These are phyloP conservation scores for Cinara cedri DNA, from an alignment of 2,888 invertebrate genomes.

Conservation along the genomic window DNA sequence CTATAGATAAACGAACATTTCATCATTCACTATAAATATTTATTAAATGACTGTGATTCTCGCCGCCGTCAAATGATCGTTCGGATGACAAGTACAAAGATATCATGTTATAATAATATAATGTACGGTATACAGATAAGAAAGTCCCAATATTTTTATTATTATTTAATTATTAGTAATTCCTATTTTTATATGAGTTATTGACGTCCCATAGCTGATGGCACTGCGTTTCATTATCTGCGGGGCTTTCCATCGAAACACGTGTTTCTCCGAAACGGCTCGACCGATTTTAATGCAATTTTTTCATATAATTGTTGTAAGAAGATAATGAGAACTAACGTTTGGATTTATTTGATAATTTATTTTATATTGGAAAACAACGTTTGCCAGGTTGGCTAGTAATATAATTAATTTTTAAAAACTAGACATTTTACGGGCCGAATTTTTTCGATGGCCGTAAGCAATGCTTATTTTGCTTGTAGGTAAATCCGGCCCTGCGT, in stretches of 20 bases:
- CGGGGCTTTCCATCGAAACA: background rate
- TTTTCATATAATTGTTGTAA: too few species aligned
- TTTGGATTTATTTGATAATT: slow-evolving; percentile 3
- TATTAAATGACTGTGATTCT: slow-evolving; percentile 14
- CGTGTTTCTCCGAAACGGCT: slow-evolving; percentile 6
- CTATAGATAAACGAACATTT: background rate
- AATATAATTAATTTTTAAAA: background rate
- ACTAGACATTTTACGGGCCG: too few species aligned
- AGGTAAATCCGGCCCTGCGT: too few species aligned
- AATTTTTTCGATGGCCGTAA: too few species aligned
- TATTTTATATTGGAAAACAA: background rate
- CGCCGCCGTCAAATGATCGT: slow-evolving; percentile 7
- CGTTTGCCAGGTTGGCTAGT: background rate
- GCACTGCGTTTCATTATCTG: slow-evolving; percentile 1
- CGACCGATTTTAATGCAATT: too few species aligned
- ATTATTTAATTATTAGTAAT: too few species aligned
- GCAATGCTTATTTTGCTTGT: too few species aligned
- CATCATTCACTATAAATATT: slow-evolving; percentile 12
- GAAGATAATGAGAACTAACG: background rate
- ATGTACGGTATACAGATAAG: slow-evolving; percentile 25
- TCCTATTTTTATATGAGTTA: too few species aligned
- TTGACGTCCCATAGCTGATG: too few species aligned
- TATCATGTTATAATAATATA: slow-evolving; percentile 29
- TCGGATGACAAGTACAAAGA: slow-evolving; percentile 8
- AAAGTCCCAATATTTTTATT: slow-evolving; percentile 19